A percentile compares a stretch with the other conserved stretches of the same genome.
These are phyloP conservation scores for Polylopha cassiicola DNA, from an alignment of 2,888 invertebrate species.

Conservation along the genomic window DNA sequence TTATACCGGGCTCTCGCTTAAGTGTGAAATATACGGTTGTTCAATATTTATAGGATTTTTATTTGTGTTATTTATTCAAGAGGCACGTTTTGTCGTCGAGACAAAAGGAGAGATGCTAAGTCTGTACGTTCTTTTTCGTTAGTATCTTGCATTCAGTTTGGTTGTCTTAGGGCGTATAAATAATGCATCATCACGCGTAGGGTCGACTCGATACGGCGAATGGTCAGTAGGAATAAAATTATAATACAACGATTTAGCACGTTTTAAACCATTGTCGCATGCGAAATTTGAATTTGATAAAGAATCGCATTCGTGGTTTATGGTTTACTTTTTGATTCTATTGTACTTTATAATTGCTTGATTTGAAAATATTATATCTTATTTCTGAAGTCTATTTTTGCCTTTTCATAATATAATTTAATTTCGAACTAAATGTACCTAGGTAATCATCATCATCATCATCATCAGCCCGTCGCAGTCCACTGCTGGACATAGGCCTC, in stretches of 20 bases:
- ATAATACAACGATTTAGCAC: slow-evolving; percentile 40
- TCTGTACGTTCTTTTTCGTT: slow-evolving; percentile 65
- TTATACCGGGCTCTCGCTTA: slow-evolving; percentile 51
- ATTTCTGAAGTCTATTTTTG: too few species aligned
- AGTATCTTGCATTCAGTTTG: slow-evolving; percentile 70
- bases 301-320: slow-evolving; percentile 7
- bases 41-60: slow-evolving; percentile 74
- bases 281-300: slow-evolving; percentile 10
- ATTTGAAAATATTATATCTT: too few species aligned
- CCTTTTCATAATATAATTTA: too few species aligned
- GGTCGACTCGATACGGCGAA: slow-evolving; percentile 42
- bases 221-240: slow-evolving; percentile 57
- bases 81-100: slow-evolving; percentile 63
- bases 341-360: too few species aligned
- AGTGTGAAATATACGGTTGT: slow-evolving; percentile 74
- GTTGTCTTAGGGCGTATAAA: slow-evolving; percentile 71
- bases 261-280: slow-evolving; percentile 20
- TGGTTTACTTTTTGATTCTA: too few species aligned
- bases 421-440: too few species aligned
- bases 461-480: too few species aligned
- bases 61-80: slow-evolving; percentile 73
- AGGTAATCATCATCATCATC: too few species aligned
- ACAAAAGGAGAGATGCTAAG: slow-evolving; percentile 53
- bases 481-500: too few species aligned
- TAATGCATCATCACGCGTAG: slow-evolving; percentile 75